Percentiles rank a stretch among this genome's conserved stretches.
Conservation (phyloP, 2,888 invertebrate genomes). For the Corbicula japonica region DNA sequence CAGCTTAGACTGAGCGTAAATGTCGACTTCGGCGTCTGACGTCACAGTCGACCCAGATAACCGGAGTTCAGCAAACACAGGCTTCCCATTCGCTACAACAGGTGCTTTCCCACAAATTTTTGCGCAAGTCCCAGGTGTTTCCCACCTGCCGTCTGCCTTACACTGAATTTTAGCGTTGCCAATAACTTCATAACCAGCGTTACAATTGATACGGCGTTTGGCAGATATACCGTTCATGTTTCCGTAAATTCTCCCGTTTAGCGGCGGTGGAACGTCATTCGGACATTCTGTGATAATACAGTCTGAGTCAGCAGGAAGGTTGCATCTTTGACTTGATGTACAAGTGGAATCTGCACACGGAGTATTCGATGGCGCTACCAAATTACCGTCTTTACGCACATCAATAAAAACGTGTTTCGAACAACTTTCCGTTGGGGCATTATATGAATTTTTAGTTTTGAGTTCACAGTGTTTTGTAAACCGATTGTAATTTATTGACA, state of each 20-base stretch:
- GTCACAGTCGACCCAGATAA: not conserved
- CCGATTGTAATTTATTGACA: slow-evolving; percentile 28
- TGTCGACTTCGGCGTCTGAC: not conserved
- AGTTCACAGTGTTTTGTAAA: slow-evolving; percentile 8
- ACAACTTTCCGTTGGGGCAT: not conserved
- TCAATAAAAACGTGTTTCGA: not conserved
- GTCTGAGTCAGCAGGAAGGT: not conserved
- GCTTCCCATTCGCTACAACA: not conserved
- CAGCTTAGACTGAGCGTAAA: not conserved
- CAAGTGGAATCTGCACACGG: slow-evolving; percentile 13
- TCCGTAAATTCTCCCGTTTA: slow-evolving; percentile 13
- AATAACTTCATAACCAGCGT: not conserved
- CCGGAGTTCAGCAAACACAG: not conserved
- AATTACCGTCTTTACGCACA: not conserved
- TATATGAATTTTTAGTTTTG: not conserved
- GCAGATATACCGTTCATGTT: slow-evolving; percentile 23
- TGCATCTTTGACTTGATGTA: not conserved
- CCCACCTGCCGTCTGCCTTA: slow-evolving; percentile 18
- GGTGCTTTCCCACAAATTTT: not conserved
- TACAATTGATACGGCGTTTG: slow-evolving; percentile 9
- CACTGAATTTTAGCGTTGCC: slow-evolving; percentile 13
- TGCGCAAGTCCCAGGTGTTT: not conserved
- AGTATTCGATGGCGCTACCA: not conserved
- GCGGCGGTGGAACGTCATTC: not conserved
- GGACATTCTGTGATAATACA: slow-evolving; percentile 26